Evolutionary conservation across 2,797 vertebrate species (phyloP).

Genomic region (Lacerta bilineata): DNA sequence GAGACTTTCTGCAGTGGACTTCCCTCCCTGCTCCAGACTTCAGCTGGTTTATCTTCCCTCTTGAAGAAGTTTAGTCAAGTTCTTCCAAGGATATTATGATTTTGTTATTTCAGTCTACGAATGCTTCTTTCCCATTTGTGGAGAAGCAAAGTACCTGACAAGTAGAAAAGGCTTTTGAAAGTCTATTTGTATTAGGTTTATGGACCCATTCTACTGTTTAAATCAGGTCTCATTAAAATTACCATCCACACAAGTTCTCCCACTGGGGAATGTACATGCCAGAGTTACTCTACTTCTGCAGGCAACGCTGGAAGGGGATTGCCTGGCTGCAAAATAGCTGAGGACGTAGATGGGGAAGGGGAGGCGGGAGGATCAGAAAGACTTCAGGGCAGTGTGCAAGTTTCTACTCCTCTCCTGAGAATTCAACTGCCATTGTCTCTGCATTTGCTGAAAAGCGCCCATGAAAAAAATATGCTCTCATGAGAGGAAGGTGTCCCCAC

Average conservation of each 20-base stretch:
- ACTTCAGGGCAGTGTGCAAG: slow-evolving; percentile 68
- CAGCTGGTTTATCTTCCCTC: not conserved
- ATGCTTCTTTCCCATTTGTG: slow-evolving; percentile 71
- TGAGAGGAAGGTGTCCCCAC: not conserved
- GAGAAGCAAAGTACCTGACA: slow-evolving; percentile 57
- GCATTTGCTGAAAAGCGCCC: slow-evolving; percentile 36
- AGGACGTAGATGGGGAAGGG: not conserved
- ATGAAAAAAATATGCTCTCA: slow-evolving; percentile 12
- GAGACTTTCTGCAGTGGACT: not conserved
- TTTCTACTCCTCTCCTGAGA: slow-evolving; percentile 57
- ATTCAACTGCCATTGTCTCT: slow-evolving; percentile 51
- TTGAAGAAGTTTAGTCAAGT: slow-evolving; percentile 29
- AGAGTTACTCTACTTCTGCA: slow-evolving; percentile 76
- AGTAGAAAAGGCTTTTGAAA: slow-evolving; percentile 75
- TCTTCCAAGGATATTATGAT: slow-evolving; percentile 55
- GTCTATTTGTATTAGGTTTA: slow-evolving; percentile 79
- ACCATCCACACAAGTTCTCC: slow-evolving; percentile 77
- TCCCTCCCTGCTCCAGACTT: not conserved
- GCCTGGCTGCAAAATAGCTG: slow-evolving; percentile 69
- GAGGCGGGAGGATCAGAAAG: slow-evolving; percentile 56
- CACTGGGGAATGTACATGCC: slow-evolving; percentile 76
- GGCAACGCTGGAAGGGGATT: slow-evolving; percentile 73
- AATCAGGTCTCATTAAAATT: slow-evolving; percentile 81
- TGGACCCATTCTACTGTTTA: slow-evolving; percentile 79
- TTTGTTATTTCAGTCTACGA: slow-evolving; percentile 68